Base-by-base conservation (phyloP, 2,888 invertebrate genomes). In the Oscheius myriophilus region DNA sequence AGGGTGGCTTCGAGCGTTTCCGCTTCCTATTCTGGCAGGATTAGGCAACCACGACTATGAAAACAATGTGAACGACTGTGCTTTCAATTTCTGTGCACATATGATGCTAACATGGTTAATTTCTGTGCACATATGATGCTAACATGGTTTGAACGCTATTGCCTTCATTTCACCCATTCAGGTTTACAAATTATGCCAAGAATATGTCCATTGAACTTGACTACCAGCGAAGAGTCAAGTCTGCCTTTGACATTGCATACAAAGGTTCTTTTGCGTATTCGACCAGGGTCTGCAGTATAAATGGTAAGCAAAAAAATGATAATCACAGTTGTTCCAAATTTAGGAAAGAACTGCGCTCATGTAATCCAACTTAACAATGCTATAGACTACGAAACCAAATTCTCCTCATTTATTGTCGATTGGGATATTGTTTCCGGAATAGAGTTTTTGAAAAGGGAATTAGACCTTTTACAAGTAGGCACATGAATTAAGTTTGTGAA, bases 41-140 rank as follows among this genome's bases (percentile, higher is more conserved):
- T 70, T 86, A 21, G 86, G 86, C 9, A 86, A 86, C 58, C 86
- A 86, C 71, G 86, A 86, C 55, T 85, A 84, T 67, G 79, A 84
- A 58, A 86, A 86, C 59, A 86, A 86, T 58, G 77, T 86, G 2
- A 70, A 84, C 58, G 80, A 80, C 46, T 83, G 83, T 52, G 70
- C 67, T 21, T 46, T 80, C 6, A 81, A 82, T 62, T 72, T 76
- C 54, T 82, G 82, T 68, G 82, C 81, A 26, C 69, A 78, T 51
- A 72, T 72, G 21, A 81, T 81, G 81, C 65, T 82, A 12, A 70
- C 72, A 6, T 78, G 77, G 80, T 80, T 3, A 81, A 82, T 62
- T 72, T 76, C 54, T 82, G 82, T 68, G 82, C 81, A 26, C 69
- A 78, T 51, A 72, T 72, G 21, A 81, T 81, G 81, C 66, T 82